phyloP scores from a whole-genome alignment of 2,113 vertebrate species.

The Atherinomorus stipes region DNA sequence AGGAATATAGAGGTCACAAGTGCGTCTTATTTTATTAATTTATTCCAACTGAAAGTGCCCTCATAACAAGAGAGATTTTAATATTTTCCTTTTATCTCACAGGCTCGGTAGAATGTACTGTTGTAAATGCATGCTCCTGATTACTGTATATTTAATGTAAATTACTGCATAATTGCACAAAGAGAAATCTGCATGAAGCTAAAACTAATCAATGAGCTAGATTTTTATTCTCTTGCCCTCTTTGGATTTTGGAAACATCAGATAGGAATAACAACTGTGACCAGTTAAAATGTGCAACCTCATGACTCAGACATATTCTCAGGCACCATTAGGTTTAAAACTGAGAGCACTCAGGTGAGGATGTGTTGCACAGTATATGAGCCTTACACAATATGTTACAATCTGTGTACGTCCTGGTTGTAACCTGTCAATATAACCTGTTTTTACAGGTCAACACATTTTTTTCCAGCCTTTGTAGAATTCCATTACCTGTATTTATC shows the following conservation, averaged over 20 bases:
- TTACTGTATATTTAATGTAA: conserved; percentile 1
- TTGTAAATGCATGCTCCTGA: conserved; percentile 11
- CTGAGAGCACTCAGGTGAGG: not conserved
- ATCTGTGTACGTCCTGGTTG: not conserved
- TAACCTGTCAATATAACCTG: not conserved
- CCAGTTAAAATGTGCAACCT: not conserved
- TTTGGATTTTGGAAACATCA: conserved; percentile 19
- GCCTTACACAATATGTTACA: not conserved
- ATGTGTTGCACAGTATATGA: not conserved
- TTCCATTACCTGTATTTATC: conserved; percentile 82
- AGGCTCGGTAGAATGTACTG: conserved; percentile 7
- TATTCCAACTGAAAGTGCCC: not conserved
- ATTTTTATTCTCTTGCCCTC: conserved; percentile 2
- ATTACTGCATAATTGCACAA: not conserved
- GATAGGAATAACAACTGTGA: not conserved
- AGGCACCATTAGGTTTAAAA: not conserved
- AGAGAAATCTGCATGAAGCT: conserved; percentile 9
- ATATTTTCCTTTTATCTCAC: conserved; percentile 18
- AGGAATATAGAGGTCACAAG: conserved; percentile 50
- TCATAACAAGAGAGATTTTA: not conserved
- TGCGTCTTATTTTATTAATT: conserved; percentile 35
- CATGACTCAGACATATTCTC: not conserved
- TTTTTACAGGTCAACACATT: conserved; percentile 35
- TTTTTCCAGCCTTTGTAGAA: conserved; percentile 67
- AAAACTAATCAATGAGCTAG: conserved; percentile 13